A percentile compares a stretch with the other conserved stretches of the same genome.
Evolutionary conservation across 1,140 invertebrate species (phyloP).

Genomic region (Cyphomyrmex costatus): DNA sequence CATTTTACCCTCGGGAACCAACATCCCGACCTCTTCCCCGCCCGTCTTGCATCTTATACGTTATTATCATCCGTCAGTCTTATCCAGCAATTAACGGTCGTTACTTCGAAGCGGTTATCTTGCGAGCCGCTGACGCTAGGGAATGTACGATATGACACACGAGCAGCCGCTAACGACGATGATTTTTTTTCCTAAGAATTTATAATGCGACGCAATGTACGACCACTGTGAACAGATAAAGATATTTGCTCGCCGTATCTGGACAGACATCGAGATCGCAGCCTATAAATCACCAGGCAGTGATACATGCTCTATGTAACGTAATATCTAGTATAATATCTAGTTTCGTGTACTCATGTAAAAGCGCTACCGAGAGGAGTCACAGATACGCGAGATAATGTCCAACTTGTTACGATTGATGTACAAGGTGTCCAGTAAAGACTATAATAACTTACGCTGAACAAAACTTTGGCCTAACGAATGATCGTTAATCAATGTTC

Average conservation of each 20-base stretch:
- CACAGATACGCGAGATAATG: background rate
- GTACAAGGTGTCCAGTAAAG: too few species aligned
- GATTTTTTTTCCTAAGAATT: constrained; percentile 19
- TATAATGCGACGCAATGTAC: background rate
- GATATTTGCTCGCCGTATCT: background rate
- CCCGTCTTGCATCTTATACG: background rate
- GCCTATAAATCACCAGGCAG: background rate
- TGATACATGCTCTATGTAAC: background rate
- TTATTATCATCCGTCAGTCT: constrained; percentile 40
- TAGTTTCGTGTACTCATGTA: background rate
- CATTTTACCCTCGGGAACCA: background rate
- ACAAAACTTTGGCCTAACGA: too few species aligned
- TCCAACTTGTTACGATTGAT: background rate
- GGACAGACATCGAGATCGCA: background rate
- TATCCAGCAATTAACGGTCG: constrained; percentile 10
- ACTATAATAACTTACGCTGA: too few species aligned
- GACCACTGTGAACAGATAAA: background rate
- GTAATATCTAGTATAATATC: constrained; percentile 6
- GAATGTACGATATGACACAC: constrained; percentile 1
- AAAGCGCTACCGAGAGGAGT: background rate
- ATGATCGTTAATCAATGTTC: too few species aligned
- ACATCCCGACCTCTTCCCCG: background rate
- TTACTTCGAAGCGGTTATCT: constrained; percentile 41
- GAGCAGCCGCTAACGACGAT: background rate
- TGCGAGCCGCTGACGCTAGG: background rate